Percentiles rank a stretch among this genome's conserved stretches.
These are phyloP conservation scores for Sitodiplosis mosellana DNA, from an alignment of 1,140 invertebrate species.

Conservation along the genomic window DNA sequence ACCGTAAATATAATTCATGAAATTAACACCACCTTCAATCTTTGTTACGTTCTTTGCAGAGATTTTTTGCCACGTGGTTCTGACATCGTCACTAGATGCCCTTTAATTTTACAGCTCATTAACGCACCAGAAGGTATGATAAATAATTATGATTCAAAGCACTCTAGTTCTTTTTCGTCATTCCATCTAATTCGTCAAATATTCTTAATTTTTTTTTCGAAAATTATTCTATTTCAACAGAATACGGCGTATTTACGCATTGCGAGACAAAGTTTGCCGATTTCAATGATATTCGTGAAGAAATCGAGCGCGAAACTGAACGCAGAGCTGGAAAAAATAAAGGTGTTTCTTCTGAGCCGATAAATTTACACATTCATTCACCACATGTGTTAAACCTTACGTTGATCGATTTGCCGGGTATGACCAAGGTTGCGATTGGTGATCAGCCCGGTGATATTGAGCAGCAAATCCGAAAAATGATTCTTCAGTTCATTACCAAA, in stretches of 20 bases:
- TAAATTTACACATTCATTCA: constrained; percentile 92
- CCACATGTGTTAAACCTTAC: constrained; percentile 87
- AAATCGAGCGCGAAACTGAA: constrained; percentile 90
- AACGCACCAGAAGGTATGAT: constrained; percentile 69
- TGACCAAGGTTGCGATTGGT: constrained; percentile 87
- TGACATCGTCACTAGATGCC: constrained; percentile 92
- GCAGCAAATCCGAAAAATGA: constrained; percentile 59
- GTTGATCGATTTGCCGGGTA: constrained; percentile 92
- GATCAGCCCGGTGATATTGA: constrained; percentile 86
- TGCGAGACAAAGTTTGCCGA: constrained; percentile 78
- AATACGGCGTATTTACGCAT: constrained; percentile 96
- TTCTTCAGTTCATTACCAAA: constrained; percentile 74
- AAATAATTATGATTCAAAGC: not conserved
- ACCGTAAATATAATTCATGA: constrained; percentile 25
- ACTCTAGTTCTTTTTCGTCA: not conserved
- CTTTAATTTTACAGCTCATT: constrained; percentile 85
- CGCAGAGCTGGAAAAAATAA: constrained; percentile 87
- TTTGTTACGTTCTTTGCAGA: too few species aligned
- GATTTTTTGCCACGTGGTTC: constrained; percentile 93
- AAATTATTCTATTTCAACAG: constrained; percentile 23
- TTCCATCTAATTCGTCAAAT: not conserved
- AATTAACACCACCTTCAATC: too few species aligned
- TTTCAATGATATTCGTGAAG: constrained; percentile 77
- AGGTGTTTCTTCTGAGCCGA: constrained; percentile 96
- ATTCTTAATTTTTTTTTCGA: not conserved